A percentile compares a stretch with the other conserved stretches of the same genome.
Conservation (phyloP, 1,140 invertebrate species). For the Chironomus striatipennis region DNA sequence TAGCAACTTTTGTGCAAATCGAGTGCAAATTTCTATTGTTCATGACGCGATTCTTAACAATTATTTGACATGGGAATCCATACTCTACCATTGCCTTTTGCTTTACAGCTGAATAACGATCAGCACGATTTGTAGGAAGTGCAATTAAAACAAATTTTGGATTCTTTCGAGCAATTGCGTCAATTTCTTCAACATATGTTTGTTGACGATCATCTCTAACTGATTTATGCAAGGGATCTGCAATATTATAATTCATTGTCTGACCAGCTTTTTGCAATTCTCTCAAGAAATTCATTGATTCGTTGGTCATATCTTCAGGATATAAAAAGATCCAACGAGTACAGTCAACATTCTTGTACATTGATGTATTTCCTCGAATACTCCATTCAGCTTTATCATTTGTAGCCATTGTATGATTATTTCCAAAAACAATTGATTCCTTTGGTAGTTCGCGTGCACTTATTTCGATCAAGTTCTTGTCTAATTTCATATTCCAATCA, state of each 20-base stretch:
- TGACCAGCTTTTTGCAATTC: slow-evolving; percentile 40
- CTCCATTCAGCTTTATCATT: not conserved
- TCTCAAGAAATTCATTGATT: slow-evolving; percentile 42
- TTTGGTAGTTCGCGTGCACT: slow-evolving; percentile 45
- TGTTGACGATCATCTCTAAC: not conserved
- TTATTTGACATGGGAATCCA: slow-evolving; percentile 65
- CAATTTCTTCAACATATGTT: not conserved
- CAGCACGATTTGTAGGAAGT: not conserved
- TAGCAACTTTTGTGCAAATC: slow-evolving; percentile 80
- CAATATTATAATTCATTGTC: slow-evolving; percentile 36
- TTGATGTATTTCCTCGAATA: not conserved
- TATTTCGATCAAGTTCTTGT: slow-evolving; percentile 47
- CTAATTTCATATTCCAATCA: slow-evolving; percentile 54
- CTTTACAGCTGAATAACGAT: slow-evolving; percentile 52
- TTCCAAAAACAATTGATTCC: slow-evolving; percentile 48
- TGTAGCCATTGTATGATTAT: slow-evolving; percentile 24
- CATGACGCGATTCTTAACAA: slow-evolving; percentile 48
- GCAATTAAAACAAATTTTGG: not conserved
- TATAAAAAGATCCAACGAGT: slow-evolving; percentile 47
- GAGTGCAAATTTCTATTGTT: slow-evolving; percentile 44
- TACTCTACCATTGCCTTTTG: slow-evolving; percentile 73
- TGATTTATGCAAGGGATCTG: not conserved
- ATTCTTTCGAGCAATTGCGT: not conserved
- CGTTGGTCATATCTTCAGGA: slow-evolving; percentile 38
- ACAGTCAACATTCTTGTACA: slow-evolving; percentile 29